Base-by-base conservation (phyloP, 2,113 vertebrate species). In the Epinephelus lanceolatus region DNA sequence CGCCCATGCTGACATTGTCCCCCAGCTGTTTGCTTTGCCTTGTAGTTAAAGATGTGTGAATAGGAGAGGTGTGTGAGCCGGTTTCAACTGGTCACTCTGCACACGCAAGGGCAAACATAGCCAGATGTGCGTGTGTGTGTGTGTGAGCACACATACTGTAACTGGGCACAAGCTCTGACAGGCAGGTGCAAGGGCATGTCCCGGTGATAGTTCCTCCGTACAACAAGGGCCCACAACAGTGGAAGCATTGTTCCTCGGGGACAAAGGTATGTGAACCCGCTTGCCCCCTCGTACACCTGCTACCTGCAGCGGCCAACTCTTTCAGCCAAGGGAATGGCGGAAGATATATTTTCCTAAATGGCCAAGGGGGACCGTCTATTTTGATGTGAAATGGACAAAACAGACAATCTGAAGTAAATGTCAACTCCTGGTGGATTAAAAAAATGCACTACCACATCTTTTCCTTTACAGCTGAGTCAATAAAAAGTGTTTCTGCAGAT, bases 111-210 rank as follows among this genome's bases (percentile, higher is more conserved):
- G 40, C 82, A 84, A 80, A 81, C 72, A 42, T 71, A 42, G 74
- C 71, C 79, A 88, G 72, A 83, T 83, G 91, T 79, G 61, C 11
- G 66, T 42, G 62, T 40, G 59, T 21, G 59, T 21, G 63, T 9
- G 71, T 86, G 75, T 5, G 37, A 77, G 72, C 42, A 19, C 67
- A 40, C 14, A 65, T 21, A 68, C 83, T 71, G 75, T 47, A 67
- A 77, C 67, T 74, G 81, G 49, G 83, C 88, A 76, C 74, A 75
- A 40, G 78, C 75, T 84, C 25, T 1, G 63, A 71, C 77, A 79
- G 90, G 90, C 92, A 94, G 92, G 92, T 92, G 93, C 86, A 83
- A 74, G 76, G 77, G 78, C 90, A 63, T 55, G 89, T 89, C 88
- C 75, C 30, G 51, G 61, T 72, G 78, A 83, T 70, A 70, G 91